A percentile compares a stretch with the other conserved stretches of the same genome.
Evolutionary conservation across 2,888 invertebrate species (phyloP).

Genomic region (Atrina japonica): DNA sequence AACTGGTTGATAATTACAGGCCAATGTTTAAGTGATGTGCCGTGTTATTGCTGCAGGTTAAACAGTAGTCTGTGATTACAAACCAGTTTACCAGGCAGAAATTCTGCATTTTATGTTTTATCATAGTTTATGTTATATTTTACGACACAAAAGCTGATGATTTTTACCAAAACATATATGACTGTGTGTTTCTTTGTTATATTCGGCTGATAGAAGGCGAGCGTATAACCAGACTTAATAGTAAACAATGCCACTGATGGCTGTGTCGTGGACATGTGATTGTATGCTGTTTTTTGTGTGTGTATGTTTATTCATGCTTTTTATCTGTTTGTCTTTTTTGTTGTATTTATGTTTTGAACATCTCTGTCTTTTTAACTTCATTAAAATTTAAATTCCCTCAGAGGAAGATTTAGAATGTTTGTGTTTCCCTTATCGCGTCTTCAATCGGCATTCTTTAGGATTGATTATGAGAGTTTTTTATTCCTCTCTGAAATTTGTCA

Average conservation of each 20-base stretch:
- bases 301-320: background rate
- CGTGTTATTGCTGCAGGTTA: slow-evolving; percentile 9
- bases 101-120: too few species aligned
- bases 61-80: too few species aligned
- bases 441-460: slow-evolving; percentile 36
- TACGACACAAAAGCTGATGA: too few species aligned
- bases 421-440: slow-evolving; percentile 29
- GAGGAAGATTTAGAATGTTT: slow-evolving; percentile 19
- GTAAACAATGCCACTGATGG: background rate
- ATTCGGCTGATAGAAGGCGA: too few species aligned
- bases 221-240: background rate
- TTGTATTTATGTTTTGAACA: slow-evolving; percentile 3
- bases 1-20: slow-evolving; percentile 23
- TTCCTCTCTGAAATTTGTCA: slow-evolving; percentile 14
- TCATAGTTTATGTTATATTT: too few species aligned
- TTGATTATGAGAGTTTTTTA: slow-evolving; percentile 33
- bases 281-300: slow-evolving; percentile 5
- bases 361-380: slow-evolving; percentile 19
- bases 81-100: too few species aligned
- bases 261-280: background rate
- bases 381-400: slow-evolving; percentile 15
- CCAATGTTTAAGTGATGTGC: slow-evolving; percentile 11
- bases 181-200: too few species aligned
- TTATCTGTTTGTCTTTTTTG: too few species aligned
- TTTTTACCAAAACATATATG: too few species aligned